Conservation (phyloP, 2,888 invertebrate genomes). For the Isotomurus palustris region DNA sequence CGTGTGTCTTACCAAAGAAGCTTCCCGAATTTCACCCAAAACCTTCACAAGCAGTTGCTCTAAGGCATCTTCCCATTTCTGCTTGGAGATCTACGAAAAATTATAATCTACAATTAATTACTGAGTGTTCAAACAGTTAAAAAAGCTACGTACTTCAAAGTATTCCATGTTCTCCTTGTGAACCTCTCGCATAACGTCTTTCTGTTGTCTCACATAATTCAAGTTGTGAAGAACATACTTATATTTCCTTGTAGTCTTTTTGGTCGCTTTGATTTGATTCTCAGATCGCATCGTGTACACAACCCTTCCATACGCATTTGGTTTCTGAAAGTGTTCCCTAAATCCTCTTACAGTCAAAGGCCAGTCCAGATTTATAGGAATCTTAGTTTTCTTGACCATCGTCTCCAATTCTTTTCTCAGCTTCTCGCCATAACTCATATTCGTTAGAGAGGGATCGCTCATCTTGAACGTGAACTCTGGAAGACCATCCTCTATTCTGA, state of each 20-base stretch:
- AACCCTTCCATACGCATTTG: conserved; percentile 20
- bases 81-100: neutral
- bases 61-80: neutral
- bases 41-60: neutral
- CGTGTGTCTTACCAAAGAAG: too few relatives aligned
- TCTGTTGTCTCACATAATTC: neutral
- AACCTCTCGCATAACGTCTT: neutral
- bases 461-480: conserved; percentile 19
- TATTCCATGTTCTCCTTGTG: neutral
- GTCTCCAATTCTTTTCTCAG: conserved; percentile 11
- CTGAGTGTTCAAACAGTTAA: neutral
- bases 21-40: neutral
- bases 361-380: conserved; percentile 10
- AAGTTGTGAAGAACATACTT: neutral
- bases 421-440: conserved; percentile 1
- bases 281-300: neutral
- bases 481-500: neutral
- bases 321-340: neutral
- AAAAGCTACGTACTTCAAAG: neutral
- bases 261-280: neutral
- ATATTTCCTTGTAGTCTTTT: neutral
- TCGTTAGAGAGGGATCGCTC: conserved; percentile 7
- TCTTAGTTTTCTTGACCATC: neutral
- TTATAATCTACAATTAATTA: neutral
- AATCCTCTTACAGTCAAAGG: conserved; percentile 17